Conservation (phyloP, 2,797 vertebrate species). For the Anguilla megastoma region DNA sequence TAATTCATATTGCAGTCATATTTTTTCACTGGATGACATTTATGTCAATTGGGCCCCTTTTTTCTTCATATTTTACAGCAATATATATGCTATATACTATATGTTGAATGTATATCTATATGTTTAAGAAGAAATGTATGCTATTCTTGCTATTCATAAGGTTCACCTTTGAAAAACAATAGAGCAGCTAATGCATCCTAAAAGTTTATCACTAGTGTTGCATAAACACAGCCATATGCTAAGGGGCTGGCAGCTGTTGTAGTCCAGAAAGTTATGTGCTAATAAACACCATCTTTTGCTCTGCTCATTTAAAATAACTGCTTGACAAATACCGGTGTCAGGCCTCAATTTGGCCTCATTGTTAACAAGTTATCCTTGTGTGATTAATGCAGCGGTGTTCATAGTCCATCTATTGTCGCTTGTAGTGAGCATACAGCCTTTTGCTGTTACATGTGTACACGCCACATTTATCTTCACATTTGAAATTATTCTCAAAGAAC, state of each 20-base stretch:
- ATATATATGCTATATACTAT: too few species aligned
- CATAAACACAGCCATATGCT: slow-evolving; percentile 6
- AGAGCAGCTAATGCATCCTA: background rate
- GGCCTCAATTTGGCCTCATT: slow-evolving; percentile 6
- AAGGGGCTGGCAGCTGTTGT: slow-evolving; percentile 3
- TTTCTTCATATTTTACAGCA: too few species aligned
- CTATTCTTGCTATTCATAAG: background rate
- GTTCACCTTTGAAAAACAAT: background rate
- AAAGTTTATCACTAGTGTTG: background rate
- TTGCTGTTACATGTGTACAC: too few species aligned
- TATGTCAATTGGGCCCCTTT: too few species aligned
- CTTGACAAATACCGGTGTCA: background rate
- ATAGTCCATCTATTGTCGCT: too few species aligned
- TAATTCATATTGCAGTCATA: background rate
- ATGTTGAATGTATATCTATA: too few species aligned
- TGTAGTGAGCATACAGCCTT: too few species aligned
- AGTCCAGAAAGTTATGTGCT: slow-evolving; percentile 5
- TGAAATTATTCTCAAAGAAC: too few species aligned
- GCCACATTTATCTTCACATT: too few species aligned
- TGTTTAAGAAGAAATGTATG: too few species aligned
- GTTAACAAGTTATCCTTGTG: background rate
- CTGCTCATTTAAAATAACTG: slow-evolving; percentile 12
- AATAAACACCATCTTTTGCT: slow-evolving; percentile 20
- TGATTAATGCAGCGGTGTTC: too few species aligned
- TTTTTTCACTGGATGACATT: background rate